Conservation (phyloP, 2,113 vertebrate genomes). For the Crotalus tigris region DNA sequence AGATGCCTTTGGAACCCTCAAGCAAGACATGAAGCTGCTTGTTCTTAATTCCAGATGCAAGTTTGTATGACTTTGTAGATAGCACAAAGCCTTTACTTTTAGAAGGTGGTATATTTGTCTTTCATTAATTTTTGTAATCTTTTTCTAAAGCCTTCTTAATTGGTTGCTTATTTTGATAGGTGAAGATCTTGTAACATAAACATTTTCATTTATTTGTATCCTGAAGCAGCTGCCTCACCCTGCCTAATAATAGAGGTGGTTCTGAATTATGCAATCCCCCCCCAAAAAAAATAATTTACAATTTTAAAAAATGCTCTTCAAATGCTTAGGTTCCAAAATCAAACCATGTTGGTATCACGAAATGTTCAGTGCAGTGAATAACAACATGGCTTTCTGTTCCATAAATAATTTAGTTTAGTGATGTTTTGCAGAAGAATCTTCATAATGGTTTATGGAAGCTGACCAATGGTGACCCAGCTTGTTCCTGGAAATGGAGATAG, state of each 20-base stretch:
- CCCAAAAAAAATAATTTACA: neutral
- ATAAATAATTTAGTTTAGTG: neutral
- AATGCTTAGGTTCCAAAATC: neutral
- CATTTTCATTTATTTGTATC: neutral
- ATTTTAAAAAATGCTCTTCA: neutral
- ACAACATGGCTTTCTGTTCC: neutral
- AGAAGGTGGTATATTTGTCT: neutral
- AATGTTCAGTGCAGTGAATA: neutral
- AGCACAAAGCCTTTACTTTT: neutral
- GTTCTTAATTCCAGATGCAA: neutral
- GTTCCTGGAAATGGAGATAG: neutral
- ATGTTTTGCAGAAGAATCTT: neutral
- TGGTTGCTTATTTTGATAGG: neutral
- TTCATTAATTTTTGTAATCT: neutral
- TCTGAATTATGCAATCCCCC: neutral
- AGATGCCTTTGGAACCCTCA: neutral
- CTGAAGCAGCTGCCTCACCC: neutral
- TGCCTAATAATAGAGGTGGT: neutral
- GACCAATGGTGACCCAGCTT: neutral
- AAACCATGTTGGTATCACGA: neutral
- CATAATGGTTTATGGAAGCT: neutral
- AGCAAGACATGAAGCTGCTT: neutral
- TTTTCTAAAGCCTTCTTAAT: too few relatives aligned
- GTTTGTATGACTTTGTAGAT: neutral
- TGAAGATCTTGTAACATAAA: neutral